phyloP scores from a whole-genome alignment of 2,797 vertebrate genomes.

The Xenops minutus region DNA sequence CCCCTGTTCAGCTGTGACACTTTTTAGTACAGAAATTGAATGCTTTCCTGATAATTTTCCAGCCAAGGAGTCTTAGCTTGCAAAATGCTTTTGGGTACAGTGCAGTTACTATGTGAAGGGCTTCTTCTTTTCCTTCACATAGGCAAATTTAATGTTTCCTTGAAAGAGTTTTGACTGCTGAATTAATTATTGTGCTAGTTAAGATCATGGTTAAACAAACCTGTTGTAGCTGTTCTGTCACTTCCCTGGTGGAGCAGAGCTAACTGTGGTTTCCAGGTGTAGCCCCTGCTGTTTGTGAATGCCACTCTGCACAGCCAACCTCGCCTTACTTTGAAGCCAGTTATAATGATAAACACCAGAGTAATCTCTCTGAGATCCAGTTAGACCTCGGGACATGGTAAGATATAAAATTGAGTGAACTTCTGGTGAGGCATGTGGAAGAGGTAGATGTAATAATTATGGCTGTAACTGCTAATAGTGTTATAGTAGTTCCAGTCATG shows the following conservation, averaged over 20 bases:
- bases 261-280: background rate
- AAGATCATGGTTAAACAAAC: background rate
- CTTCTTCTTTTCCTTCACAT: background rate
- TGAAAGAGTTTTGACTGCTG: background rate
- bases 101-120: background rate
- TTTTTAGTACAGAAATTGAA: background rate
- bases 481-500: background rate
- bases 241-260: background rate
- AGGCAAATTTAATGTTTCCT: background rate
- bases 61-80: background rate
- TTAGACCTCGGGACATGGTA: background rate
- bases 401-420: background rate
- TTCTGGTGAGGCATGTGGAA: background rate
- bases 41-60: background rate
- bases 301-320: rapidly evolving
- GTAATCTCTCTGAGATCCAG: background rate
- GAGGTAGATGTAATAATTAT: background rate
- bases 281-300: background rate
- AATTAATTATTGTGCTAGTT: background rate
- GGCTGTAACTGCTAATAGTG: background rate
- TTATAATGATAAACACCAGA: background rate
- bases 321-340: background rate
- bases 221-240: background rate
- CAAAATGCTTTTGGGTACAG: background rate
- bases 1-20: background rate